Conservation (phyloP, 2,113 vertebrate genomes). For the Dinomys branickii region DNA sequence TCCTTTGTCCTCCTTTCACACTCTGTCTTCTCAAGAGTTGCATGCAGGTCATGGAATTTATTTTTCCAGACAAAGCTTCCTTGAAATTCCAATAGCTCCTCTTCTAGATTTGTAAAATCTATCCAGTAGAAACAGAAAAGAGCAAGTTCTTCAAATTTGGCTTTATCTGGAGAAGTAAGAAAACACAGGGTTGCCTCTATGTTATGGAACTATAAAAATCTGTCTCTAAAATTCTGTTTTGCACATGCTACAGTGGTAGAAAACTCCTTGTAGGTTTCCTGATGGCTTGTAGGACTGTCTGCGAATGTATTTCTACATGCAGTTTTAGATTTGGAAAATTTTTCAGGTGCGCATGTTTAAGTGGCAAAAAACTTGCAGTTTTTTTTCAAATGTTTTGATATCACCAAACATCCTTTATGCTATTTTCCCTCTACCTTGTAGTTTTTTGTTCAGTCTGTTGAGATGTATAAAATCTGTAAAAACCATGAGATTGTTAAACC, state of each 20-base stretch:
- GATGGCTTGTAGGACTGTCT: neutral
- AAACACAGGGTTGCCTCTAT: neutral
- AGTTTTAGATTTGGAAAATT: neutral
- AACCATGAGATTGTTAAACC: neutral
- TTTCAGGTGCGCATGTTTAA: neutral
- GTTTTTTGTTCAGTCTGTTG: neutral
- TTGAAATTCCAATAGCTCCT: neutral
- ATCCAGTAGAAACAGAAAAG: neutral
- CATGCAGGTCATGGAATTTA: neutral
- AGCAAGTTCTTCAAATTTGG: neutral
- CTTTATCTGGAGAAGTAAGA: neutral
- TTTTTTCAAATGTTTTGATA: neutral
- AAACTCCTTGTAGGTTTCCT: neutral
- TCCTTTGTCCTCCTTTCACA: neutral
- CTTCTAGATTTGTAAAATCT: neutral
- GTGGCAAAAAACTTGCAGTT: neutral
- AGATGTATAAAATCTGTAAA: neutral
- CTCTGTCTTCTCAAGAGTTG: neutral
- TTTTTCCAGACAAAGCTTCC: neutral
- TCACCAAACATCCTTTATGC: neutral
- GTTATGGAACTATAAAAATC: neutral
- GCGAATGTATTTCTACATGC: neutral
- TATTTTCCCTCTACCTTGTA: neutral
- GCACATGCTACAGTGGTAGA: neutral
- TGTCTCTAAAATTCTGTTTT: neutral